Evolutionary conservation across 2,113 vertebrate genomes (phyloP).

Genomic region (Bos indicus): DNA sequence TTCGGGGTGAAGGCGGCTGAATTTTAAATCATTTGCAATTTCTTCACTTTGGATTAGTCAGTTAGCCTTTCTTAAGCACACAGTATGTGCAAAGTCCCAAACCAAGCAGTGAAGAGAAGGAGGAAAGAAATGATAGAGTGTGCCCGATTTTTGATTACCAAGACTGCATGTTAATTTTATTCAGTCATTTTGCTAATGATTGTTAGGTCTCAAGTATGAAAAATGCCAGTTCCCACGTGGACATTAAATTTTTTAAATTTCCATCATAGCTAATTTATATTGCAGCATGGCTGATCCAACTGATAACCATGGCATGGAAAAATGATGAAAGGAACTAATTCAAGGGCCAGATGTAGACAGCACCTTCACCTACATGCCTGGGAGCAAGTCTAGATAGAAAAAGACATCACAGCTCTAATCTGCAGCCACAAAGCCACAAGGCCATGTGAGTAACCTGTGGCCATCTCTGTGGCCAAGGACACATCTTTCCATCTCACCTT

Average conservation of each 20-base stretch:
- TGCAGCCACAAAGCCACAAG: neutral
- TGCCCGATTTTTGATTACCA: neutral
- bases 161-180: neutral
- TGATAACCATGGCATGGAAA: neutral
- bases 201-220: neutral
- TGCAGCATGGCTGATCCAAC: neutral
- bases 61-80: neutral
- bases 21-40: neutral
- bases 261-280: neutral
- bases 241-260: neutral
- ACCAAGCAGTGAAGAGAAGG: neutral
- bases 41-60: neutral
- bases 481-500: neutral
- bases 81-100: neutral
- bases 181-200: neutral
- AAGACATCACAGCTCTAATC: neutral
- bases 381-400: neutral
- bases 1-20: neutral
- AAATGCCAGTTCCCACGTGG: neutral
- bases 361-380: neutral
- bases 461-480: neutral
- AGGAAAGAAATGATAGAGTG: neutral
- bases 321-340: neutral
- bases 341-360: neutral
- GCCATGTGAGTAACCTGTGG: neutral